Conservation (phyloP, 2,113 vertebrate genomes). For the Thermophis baileyi region DNA sequence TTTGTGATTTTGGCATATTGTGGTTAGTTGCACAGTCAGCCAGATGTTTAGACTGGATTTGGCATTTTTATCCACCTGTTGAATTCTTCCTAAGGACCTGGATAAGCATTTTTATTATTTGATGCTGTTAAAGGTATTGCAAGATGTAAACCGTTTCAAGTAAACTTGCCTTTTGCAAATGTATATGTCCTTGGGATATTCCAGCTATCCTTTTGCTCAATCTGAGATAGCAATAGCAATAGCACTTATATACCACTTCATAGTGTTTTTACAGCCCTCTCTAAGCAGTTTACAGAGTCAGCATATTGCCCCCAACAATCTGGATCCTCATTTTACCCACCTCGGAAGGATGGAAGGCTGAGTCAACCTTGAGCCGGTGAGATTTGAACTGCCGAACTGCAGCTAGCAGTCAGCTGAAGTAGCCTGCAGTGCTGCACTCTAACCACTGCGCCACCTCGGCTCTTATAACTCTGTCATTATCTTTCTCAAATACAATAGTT, state of each 20-base stretch:
- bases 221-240: background rate
- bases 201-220: background rate
- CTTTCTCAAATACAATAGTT: constrained; percentile 54
- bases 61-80: background rate
- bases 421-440: too few relatives aligned
- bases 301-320: too few relatives aligned
- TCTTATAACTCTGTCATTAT: background rate
- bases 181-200: background rate
- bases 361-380: too few relatives aligned
- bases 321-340: too few relatives aligned
- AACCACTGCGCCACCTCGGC: too few relatives aligned
- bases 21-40: background rate
- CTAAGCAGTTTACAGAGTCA: too few relatives aligned
- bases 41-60: background rate
- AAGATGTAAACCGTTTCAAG: background rate
- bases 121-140: background rate
- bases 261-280: too few relatives aligned
- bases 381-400: too few relatives aligned
- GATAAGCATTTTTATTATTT: background rate
- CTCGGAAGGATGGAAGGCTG: too few relatives aligned
- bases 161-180: background rate
- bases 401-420: too few relatives aligned
- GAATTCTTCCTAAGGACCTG: background rate
- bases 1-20: background rate
- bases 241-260: too few relatives aligned